Percentiles rank a stretch among this genome's conserved stretches.
Conservation (phyloP, 2,797 vertebrate species). For the Pagetopsis macropterus region DNA sequence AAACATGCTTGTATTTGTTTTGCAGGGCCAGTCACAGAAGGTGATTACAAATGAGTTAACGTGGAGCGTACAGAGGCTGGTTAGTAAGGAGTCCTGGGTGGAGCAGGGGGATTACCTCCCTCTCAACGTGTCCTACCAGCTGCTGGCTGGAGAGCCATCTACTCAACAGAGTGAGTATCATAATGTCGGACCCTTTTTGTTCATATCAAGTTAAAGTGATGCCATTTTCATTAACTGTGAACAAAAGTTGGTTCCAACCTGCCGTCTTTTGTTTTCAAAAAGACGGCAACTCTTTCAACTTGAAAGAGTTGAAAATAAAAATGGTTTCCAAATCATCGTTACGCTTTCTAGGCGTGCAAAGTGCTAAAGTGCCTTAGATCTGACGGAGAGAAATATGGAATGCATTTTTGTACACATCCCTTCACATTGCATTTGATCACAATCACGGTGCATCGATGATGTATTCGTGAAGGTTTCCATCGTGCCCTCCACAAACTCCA, state of each 20-base stretch:
- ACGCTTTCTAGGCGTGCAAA: neutral
- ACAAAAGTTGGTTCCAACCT: neutral
- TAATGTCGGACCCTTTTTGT: neutral
- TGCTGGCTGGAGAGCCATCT: slow-evolving; percentile 73
- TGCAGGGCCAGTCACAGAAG: slow-evolving; percentile 30
- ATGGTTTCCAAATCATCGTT: neutral
- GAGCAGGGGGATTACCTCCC: slow-evolving; percentile 61
- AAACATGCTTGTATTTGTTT: slow-evolving; percentile 6
- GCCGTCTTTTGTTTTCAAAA: too few relatives aligned
- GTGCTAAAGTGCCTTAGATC: too few relatives aligned
- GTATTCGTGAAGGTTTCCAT: too few relatives aligned
- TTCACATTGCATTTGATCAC: too few relatives aligned
- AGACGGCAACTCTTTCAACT: neutral
- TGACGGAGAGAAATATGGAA: too few relatives aligned
- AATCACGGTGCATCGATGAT: too few relatives aligned
- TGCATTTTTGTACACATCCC: too few relatives aligned
- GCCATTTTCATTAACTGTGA: neutral
- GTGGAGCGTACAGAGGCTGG: slow-evolving; percentile 21
- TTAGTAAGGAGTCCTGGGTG: slow-evolving; percentile 60
- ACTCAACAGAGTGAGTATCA: slow-evolving; percentile 73
- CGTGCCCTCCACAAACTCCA: too few relatives aligned
- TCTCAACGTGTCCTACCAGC: slow-evolving; percentile 72
- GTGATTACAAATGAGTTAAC: neutral
- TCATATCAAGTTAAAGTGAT: neutral
- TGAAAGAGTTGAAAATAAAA: neutral